Evolutionary conservation across 2,888 invertebrate species (phyloP).

Genomic region (Meghimatium bilineatum): DNA sequence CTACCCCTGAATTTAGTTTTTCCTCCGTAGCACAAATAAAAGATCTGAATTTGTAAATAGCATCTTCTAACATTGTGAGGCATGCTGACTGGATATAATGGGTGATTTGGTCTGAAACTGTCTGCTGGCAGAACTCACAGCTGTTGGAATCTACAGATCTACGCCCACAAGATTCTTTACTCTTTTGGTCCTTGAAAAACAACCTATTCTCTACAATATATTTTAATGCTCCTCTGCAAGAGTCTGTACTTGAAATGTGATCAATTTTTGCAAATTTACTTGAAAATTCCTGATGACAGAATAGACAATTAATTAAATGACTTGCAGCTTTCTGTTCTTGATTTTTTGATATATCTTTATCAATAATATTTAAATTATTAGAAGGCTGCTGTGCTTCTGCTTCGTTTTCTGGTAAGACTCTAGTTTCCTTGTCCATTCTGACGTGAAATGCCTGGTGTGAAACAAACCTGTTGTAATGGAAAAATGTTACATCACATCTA

Average conservation of each 20-base stretch:
- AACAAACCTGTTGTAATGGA: slow-evolving; percentile 32
- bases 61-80: background rate
- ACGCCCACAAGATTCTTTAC: too few species aligned
- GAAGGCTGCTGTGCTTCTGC: background rate
- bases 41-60: slow-evolving; percentile 12
- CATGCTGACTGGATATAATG: slow-evolving; percentile 14
- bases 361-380: background rate
- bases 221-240: slow-evolving; percentile 3
- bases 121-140: slow-evolving; percentile 24
- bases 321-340: background rate
- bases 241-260: background rate
- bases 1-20: too few species aligned
- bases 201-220: slow-evolving; percentile 3
- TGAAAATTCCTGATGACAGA: slow-evolving; percentile 5
- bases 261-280: background rate
- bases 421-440: slow-evolving; percentile 39
- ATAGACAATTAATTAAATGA: background rate
- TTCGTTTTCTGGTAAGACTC: too few species aligned
- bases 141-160: background rate
- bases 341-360: background rate
- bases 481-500: slow-evolving; percentile 12
- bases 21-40: background rate
- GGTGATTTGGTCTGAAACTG: background rate
- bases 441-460: slow-evolving; percentile 39
- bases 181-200: background rate